Base-by-base conservation (phyloP, 2,888 invertebrate genomes). In the Caenorhabditis uteleia region DNA sequence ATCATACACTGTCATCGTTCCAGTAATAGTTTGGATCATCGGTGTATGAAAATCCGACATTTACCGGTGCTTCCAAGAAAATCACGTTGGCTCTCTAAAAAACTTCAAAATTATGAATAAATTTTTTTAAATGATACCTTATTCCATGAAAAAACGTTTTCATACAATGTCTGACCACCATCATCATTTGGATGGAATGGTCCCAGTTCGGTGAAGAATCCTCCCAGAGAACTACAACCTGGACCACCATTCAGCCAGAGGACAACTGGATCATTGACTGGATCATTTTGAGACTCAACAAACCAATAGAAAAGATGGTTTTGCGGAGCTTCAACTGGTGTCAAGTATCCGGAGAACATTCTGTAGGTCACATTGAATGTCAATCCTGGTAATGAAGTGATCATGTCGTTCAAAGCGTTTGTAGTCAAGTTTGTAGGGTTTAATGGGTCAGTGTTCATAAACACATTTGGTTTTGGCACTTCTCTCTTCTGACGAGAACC, bases 1-100 rank as follows among this genome's bases (percentile, higher is more conserved):
- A 29, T 12, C 16, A 46, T 57, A 76, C 76, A 39, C 66, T 65
- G 29, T 69, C 66, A 48, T 72, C 72, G 23, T 46, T 57, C 64
- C 62, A 68, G 10, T 45, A 57, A 40, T 60, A 69, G 38, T 51
- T 55, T 1, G 34, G 26, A 23, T 69, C 83, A n/a, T 74, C 75
- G 2, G 84, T 79, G 70, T 85, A 86, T 0, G 86, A 87, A 70
- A 83, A 87, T 4, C 87, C 87, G 36, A 87, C 86, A 45, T 86
- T 85, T n/a, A 85, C 85, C 12, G 87, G 87, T 1, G 86, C 83
- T 76, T 87, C 87, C 56, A 87, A 64, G 71, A 84, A 87, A 47
- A 87, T 55, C 59, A 87, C 84, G 69, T 86, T 87, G 10, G 86
- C 85, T 27, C 84, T 68, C 59, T n/a, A n/a, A n/a, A n/a, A n/a